These are phyloP conservation scores for Cottus gobio DNA, from an alignment of 2,113 vertebrate genomes.

Conservation along the genomic window DNA sequence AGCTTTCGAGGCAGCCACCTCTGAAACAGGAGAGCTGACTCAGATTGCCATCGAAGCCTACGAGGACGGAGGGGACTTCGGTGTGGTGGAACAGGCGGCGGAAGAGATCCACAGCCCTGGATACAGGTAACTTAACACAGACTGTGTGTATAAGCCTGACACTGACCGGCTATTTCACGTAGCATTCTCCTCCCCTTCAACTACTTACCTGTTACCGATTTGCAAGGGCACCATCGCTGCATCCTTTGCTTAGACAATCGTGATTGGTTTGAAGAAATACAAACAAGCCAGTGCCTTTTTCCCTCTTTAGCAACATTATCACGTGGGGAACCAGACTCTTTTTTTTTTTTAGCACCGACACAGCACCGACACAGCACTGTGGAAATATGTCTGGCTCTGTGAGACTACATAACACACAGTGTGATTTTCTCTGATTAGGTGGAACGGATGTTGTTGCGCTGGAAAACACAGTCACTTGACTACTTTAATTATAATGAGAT, in stretches of 20 bases:
- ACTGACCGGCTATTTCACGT: neutral
- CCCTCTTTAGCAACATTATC: neutral
- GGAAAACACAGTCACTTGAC: neutral
- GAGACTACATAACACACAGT: neutral
- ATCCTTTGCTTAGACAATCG: no score
- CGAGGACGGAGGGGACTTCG: constrained; percentile 83
- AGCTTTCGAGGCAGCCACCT: constrained; percentile 77
- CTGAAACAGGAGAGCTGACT: constrained; percentile 82
- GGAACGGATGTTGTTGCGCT: neutral
- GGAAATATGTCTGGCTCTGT: neutral
- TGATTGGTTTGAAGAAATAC: no score
- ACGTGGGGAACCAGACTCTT: no score
- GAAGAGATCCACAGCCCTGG: constrained; percentile 85
- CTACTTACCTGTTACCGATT: no score
- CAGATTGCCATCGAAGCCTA: constrained; percentile 89
- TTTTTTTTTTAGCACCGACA: no score
- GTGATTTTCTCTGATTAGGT: neutral
- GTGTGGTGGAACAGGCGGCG: constrained; percentile 85
- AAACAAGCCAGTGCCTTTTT: no score
- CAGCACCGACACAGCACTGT: neutral
- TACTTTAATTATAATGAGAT: neutral
- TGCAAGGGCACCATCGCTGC: no score
- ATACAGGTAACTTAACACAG: constrained; percentile 68
- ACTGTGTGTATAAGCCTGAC: no score
- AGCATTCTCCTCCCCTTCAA: neutral